These are phyloP conservation scores for Microplitis manilae DNA, from an alignment of 2,888 invertebrate genomes.

Conservation along the genomic window DNA sequence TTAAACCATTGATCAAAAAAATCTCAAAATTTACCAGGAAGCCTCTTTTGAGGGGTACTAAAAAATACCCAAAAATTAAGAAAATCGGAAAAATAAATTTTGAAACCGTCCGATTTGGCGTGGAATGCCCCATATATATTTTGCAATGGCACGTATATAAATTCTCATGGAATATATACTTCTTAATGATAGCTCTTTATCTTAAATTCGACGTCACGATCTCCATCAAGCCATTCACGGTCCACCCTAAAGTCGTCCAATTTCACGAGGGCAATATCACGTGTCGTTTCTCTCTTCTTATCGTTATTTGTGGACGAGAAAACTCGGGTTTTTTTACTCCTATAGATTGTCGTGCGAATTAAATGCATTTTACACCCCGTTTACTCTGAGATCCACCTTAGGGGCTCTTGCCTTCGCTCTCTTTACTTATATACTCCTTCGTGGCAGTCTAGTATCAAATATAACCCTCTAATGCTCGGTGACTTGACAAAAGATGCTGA, in stretches of 20 bases:
- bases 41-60: no score
- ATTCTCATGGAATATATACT: conserved; percentile 4
- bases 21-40: no score
- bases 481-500: conserved; percentile 63
- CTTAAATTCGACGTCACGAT: conserved; percentile 9
- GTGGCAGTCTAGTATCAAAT: not conserved
- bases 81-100: no score
- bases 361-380: conserved; percentile 66
- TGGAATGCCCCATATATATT: no score
- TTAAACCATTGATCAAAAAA: no score
- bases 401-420: conserved; percentile 30
- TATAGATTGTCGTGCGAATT: conserved; percentile 57
- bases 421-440: not conserved
- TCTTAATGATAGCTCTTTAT: conserved; percentile 22
- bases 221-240: conserved; percentile 11
- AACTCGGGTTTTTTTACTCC: not conserved
- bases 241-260: conserved; percentile 16
- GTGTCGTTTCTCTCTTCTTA: conserved; percentile 4
- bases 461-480: conserved; percentile 64
- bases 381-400: conserved; percentile 46
- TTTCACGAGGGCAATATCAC: conserved; percentile 21
- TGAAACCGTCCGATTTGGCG: no score
- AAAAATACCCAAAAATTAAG: no score
- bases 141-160: not conserved
- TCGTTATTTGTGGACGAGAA: conserved; percentile 21